Base-by-base conservation (phyloP, 2,113 vertebrate species). In the Tor tambroides region DNA sequence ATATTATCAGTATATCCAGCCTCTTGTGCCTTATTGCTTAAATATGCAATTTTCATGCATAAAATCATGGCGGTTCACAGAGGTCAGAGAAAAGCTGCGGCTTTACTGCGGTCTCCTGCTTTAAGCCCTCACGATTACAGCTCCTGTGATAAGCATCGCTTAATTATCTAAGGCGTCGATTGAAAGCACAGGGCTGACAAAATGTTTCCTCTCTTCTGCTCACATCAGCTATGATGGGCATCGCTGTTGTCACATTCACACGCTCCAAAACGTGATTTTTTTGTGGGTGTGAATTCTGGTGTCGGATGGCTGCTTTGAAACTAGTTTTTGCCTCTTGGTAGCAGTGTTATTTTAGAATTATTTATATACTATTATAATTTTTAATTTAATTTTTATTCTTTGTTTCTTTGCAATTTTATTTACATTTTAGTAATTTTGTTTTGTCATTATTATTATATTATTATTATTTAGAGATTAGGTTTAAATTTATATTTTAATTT, bases 141-240 rank as follows among this genome's bases (percentile, higher is more conserved):
- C 35, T 78, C 84, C 51, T 43, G 46, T 65, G 69, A 85, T 82
- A 88, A 77, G 46, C 87, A 85, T 76, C 79, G 15, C 2, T 59
- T 82, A 82, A 83, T 88, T 85, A 85, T 86, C 84, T 71, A 28
- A 56, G 71, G 26, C n/a, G 59, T 85, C 84, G 41, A 86, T 83
- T 74, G 59, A 41, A 81, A 38, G 51, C 49, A 74, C 23, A n/a
- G 77, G 17, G 26, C 8, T 38, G 65, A 23, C 54, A 35, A 63
- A 80, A 71, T 26, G 46, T 32, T 56, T 80, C 67, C 23, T 75
- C 41, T 72, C 15, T 56, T 76, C 30, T 12, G 10, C 51, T 41
- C 41, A 14, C 41, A 6, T 46, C 38, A 76, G 5, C 74, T 76
- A 15, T 49, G 41, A 49, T 76, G 74, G 6, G 2, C n/a, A 51